Conservation (phyloP, 2,113 vertebrate species). For the pig (Sus scrofa) region DNA sequence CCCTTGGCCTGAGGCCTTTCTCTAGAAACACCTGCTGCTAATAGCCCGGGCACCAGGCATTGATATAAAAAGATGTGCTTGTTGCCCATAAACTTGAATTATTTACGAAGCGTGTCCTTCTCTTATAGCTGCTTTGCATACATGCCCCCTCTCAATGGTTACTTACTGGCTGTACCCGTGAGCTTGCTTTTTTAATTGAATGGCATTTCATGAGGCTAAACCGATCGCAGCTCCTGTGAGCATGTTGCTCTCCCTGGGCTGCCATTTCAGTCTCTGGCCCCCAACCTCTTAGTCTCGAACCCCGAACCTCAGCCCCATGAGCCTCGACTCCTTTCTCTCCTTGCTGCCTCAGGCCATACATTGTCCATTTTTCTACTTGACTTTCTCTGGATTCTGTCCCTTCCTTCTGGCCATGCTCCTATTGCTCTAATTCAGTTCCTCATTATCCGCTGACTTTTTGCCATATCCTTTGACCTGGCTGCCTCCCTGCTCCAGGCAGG, state of each 20-base stretch:
- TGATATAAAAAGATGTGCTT: constrained; percentile 7
- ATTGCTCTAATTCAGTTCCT: not conserved
- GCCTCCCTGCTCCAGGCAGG: not conserved
- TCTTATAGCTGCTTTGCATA: constrained; percentile 4
- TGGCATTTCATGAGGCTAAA: not conserved
- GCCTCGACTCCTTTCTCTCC: not conserved
- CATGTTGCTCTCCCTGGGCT: not conserved
- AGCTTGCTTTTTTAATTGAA: constrained; percentile 42
- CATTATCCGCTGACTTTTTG: not conserved
- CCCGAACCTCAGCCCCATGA: not conserved
- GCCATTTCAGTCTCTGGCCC: not conserved
- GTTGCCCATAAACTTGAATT: constrained; percentile 39
- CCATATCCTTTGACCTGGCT: not conserved
- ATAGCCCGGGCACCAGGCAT: constrained; percentile 10
- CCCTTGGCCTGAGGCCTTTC: constrained; percentile 42
- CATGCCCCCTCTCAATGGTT: not conserved
- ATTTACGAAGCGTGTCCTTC: not conserved
- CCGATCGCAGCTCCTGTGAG: fast-evolving
- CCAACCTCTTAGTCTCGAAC: not conserved
- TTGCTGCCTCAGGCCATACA: not conserved
- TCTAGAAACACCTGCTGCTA: constrained; percentile 52
- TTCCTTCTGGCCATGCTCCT: not conserved
- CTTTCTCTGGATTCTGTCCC: not conserved
- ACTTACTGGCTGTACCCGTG: not conserved
- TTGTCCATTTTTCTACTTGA: not conserved